Conservation (phyloP, 2,113 vertebrate species). For the Cyanocitta stelleri region DNA sequence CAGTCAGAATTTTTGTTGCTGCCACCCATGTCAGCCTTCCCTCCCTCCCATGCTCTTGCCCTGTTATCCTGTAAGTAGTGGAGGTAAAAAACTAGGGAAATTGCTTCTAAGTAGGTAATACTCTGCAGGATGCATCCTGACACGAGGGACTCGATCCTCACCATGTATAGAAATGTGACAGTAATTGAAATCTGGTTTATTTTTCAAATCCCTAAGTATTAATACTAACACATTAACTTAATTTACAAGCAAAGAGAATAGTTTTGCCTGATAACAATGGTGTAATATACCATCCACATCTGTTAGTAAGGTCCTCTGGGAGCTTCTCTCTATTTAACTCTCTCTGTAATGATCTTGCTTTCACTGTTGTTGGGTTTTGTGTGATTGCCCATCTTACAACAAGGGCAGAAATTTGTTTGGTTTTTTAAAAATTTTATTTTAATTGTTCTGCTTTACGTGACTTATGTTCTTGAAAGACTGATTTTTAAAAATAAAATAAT, state of each 20-base stretch:
- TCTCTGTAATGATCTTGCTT: neutral
- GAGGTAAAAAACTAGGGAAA: neutral
- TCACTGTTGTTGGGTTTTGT: neutral
- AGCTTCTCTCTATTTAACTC: neutral
- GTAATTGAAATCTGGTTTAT: constrained; percentile 24
- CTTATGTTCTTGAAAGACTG: neutral
- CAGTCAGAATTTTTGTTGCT: neutral
- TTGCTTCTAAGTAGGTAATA: neutral
- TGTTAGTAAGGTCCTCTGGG: constrained; percentile 1
- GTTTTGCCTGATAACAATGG: neutral
- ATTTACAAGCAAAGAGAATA: constrained; percentile 15
- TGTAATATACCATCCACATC: neutral
- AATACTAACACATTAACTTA: neutral
- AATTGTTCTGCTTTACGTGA: neutral
- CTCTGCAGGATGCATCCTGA: neutral
- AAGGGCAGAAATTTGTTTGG: neutral
- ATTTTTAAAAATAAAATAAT: neutral
- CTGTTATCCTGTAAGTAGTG: neutral
- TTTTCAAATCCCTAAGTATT: constrained; percentile 12
- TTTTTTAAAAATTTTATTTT: neutral
- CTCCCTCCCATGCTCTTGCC: neutral
- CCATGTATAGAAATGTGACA: neutral
- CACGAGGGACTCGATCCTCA: neutral
- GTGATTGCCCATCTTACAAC: neutral
- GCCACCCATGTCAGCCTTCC: neutral